Percentiles rank a stretch among this genome's conserved stretches.
Conservation (phyloP, 2,113 vertebrate genomes). For the Cebidichthys violaceus region DNA sequence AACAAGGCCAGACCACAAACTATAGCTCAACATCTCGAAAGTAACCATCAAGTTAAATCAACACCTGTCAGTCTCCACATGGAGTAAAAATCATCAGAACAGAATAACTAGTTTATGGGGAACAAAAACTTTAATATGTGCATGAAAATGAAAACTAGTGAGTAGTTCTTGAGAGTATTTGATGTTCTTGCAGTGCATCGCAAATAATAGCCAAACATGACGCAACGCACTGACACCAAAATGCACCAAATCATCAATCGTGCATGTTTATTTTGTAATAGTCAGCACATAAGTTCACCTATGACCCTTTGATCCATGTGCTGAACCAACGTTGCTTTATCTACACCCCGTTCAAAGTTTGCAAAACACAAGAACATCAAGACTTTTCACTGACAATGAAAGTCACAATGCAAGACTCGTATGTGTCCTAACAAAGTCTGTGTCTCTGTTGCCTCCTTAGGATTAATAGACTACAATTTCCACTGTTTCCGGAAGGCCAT, state of each 20-base stretch:
- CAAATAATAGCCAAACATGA: too few species aligned
- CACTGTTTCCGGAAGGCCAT: conserved; percentile 99
- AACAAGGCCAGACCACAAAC: not conserved
- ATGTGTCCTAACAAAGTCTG: not conserved
- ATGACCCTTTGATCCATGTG: not conserved
- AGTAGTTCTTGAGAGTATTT: too few species aligned
- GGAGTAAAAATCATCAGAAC: not conserved
- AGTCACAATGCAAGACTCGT: not conserved
- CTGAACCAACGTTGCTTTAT: not conserved
- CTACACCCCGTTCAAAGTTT: not conserved
- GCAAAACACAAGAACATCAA: not conserved
- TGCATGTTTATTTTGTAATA: not conserved
- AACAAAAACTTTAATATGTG: not conserved
- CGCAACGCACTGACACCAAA: too few species aligned
- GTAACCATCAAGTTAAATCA: not conserved
- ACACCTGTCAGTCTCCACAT: not conserved
- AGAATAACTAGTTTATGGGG: not conserved
- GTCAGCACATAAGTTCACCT: not conserved
- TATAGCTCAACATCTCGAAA: not conserved
- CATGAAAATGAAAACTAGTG: not conserved
- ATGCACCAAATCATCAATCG: not conserved
- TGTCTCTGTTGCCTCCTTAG: conserved; percentile 71
- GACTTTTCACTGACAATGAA: not conserved
- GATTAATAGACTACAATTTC: conserved; percentile 99
- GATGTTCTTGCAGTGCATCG: too few species aligned